phyloP scores from a whole-genome alignment of 2,113 vertebrate species.

The Eolophus roseicapilla region DNA sequence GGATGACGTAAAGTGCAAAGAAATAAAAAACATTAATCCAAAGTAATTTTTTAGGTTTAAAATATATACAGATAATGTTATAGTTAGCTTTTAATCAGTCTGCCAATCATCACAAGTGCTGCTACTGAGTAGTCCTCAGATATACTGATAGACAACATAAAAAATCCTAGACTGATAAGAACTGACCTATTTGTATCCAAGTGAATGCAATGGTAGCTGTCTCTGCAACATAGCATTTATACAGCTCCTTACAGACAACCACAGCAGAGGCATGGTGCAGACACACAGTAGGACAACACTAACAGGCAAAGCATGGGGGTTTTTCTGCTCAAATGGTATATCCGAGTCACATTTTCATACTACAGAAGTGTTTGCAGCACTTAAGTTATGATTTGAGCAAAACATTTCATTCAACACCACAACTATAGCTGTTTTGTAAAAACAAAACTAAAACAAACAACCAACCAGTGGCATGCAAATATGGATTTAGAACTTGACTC shows the following conservation, averaged over 20 bases:
- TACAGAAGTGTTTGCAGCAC: not conserved
- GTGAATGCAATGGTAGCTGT: not conserved
- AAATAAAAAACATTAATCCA: not conserved
- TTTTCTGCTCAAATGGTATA: not conserved
- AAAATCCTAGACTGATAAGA: not conserved
- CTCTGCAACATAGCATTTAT: not conserved
- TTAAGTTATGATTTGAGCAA: not conserved
- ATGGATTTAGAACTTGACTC: not conserved
- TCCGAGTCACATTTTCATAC: not conserved
- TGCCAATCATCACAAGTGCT: not conserved
- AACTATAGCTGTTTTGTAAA: not conserved
- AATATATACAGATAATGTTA: not conserved
- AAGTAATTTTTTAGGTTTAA: not conserved
- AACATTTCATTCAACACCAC: not conserved
- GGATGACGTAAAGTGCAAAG: not conserved
- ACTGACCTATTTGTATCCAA: not conserved
- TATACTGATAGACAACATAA: not conserved
- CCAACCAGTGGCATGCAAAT: no score
- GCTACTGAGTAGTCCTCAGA: not conserved
- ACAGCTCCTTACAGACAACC: not conserved
- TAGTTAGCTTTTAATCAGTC: not conserved
- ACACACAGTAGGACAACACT: not conserved
- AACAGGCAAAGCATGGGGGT: not conserved
- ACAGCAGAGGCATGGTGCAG: not conserved
- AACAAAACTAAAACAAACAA: no score